A percentile compares a stretch with the other conserved stretches of the same genome.
Evolutionary conservation across 2,113 vertebrate species (phyloP).

Genomic region (Thunnus thynnus): DNA sequence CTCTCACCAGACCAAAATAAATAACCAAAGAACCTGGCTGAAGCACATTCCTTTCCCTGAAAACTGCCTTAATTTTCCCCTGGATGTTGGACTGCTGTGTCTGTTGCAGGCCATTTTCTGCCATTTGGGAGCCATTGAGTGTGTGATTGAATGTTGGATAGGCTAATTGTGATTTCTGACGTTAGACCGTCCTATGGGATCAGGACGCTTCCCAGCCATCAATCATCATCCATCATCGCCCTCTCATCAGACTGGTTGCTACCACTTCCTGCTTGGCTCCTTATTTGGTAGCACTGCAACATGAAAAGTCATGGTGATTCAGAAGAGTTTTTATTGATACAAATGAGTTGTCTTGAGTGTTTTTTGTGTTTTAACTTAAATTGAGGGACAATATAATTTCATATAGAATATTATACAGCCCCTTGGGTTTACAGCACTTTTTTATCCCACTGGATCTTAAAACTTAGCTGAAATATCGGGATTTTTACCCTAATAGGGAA

Average conservation of each 20-base stretch:
- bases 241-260: constrained; percentile 26
- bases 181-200: constrained; percentile 55
- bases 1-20: constrained; percentile 62
- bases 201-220: constrained; percentile 42
- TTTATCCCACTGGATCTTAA: no score
- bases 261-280: constrained; percentile 21
- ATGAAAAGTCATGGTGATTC: not conserved
- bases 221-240: constrained; percentile 42
- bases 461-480: no score
- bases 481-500: not conserved
- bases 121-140: constrained; percentile 59
- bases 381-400: not conserved
- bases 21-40: constrained; percentile 44
- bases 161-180: constrained; percentile 58
- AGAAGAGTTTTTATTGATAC: not conserved
- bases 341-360: not conserved
- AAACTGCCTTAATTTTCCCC: constrained; percentile 34
- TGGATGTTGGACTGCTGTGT: constrained; percentile 7
- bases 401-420: no score
- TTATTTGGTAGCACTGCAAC: constrained; percentile 7
- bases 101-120: constrained; percentile 13
- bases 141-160: constrained; percentile 52
- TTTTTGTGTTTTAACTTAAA: not conserved
- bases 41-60: constrained; percentile 63
- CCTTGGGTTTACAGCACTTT: no score